Evolutionary conservation across 2,113 vertebrate species (phyloP).

Genomic region (Tetraodon nigroviridis): DNA sequence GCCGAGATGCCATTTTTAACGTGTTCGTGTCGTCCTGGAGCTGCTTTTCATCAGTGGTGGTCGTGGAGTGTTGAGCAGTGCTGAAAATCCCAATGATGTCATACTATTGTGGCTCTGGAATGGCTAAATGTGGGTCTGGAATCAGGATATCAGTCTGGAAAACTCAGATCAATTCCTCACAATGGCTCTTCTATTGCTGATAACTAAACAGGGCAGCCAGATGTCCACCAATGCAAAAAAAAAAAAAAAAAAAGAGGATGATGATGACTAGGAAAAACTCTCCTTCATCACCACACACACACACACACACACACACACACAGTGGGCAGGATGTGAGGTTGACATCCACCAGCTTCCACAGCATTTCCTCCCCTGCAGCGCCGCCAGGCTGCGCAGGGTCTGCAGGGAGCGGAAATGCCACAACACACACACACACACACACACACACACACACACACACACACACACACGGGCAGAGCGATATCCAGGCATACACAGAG

Average conservation of each 20-base stretch:
- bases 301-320: slow-evolving; percentile 28
- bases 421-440: slow-evolving; percentile 7
- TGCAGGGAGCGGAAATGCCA: slow-evolving; percentile 56
- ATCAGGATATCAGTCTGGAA: slow-evolving; percentile 26
- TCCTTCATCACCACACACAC: slow-evolving; percentile 31
- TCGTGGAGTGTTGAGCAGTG: slow-evolving; percentile 44
- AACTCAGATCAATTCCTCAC: slow-evolving; percentile 11
- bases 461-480: slow-evolving; percentile 11
- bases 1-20: background rate
- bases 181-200: slow-evolving; percentile 12
- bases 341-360: slow-evolving; percentile 58
- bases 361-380: slow-evolving; percentile 49
- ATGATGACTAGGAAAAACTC: slow-evolving; percentile 30
- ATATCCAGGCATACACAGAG: slow-evolving; percentile 37
- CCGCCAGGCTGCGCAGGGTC: slow-evolving; percentile 41
- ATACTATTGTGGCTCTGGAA: slow-evolving; percentile 63
- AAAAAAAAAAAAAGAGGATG: background rate
- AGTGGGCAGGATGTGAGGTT: slow-evolving; percentile 60
- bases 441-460: background rate
- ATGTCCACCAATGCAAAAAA: slow-evolving; percentile 27
- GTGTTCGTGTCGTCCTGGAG: background rate
- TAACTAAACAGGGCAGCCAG: slow-evolving; percentile 24
- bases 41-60: slow-evolving; percentile 68
- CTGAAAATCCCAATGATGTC: slow-evolving; percentile 72
- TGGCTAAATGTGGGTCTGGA: slow-evolving; percentile 51